Evolutionary conservation across 2,888 invertebrate species (phyloP), one percentile per base, ranked within the genome.

Genomic region (Tholera decimalis): DNA sequence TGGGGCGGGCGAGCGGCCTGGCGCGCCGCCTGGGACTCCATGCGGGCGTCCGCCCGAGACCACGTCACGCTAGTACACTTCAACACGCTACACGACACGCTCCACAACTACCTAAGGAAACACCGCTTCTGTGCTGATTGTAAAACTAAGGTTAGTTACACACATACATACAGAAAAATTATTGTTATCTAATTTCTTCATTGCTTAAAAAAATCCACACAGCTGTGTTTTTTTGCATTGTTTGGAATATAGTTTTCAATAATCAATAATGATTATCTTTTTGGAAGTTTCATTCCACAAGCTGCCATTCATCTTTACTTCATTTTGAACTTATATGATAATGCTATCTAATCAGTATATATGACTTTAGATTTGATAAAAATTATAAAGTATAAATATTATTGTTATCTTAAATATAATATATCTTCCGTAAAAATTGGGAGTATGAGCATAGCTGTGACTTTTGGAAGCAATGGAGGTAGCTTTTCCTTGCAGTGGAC

Each of bases 121-220:
- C 99, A 99, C 91, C 97, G 98, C 95, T 99, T 99, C 93, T 99
- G 99, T 89, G 97, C 97, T 3, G 99, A 99, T 89, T 99, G 99
- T 89, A 97, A 98, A 82, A 98, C 98, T 76, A 99, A 99, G 96
- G 98, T 99, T 71, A 90, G 90, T 46, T 55, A 24, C 24, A 80
- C 82, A 74, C 13, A 77, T 56, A 64, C 22, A 63, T 51, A 22
- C 43, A 61, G 44, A 66, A 13, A 54, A 68, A 56, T 46, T 22
- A 55, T 47, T 64, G 37, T 66, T 80, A 79, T 77, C 61, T 49
- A 53, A 20, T n/a, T 1, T 53, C 60, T 62, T 41, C 15, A 39
- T 22, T 49, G 9, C 15, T 33, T 73, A 43, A 35, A 35, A 7
- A 4, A 18, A 22, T 51, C 13, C 5, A 51, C 11, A 15, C 11